Base-by-base conservation (phyloP, 2,888 invertebrate genomes). In the Tinea pellionella region DNA sequence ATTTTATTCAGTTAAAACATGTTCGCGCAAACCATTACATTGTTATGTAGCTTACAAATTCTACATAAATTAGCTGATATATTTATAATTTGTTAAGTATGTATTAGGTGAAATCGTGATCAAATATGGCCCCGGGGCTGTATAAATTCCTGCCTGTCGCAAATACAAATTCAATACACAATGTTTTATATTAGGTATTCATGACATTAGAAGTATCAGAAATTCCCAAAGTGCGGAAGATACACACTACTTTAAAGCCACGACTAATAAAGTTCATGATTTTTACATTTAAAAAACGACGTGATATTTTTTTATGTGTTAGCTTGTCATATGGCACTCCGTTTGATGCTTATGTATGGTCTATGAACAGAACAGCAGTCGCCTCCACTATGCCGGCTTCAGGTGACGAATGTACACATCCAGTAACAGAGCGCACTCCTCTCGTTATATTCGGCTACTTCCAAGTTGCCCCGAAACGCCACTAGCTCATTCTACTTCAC, bases 101-200 rank as follows among this genome's bases (percentile, higher is more conserved):
- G 47, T 47, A 47, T 47, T 47, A 11, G 47, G 47, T 4, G 16
- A 47, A 47, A 47, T 47, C 47, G 15, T 47, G 47, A 47, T 15
- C 47, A 9, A 13, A 47, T 8, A 15, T 18, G 18, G 47, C 47
- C 47, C 18, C 47, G 18, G 47, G 47, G 47, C 47, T 4, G 18
- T 15, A 47, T 18, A 47, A 47, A 47, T 47, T 47, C 47, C 13
- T 47, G 47, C n/a, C 15, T 47, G 47, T 47, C 47, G 47, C 47
- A 9, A 47, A 6, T 18, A 47, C 47, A 47, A 47, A 47, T 47
- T 47, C 13, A 47, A 47, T 47, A 15, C 47, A 8, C 11, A 12
- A 37, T 37, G 9, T 37, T 37, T 37, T 37, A 24, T 53, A 24
- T 53, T 53, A 18, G n/a, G n/a, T n/a, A 19, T 53, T 12, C 24